Evolutionary conservation across 2,113 vertebrate genomes (phyloP).

Genomic region (Mormyrus lacerda): DNA sequence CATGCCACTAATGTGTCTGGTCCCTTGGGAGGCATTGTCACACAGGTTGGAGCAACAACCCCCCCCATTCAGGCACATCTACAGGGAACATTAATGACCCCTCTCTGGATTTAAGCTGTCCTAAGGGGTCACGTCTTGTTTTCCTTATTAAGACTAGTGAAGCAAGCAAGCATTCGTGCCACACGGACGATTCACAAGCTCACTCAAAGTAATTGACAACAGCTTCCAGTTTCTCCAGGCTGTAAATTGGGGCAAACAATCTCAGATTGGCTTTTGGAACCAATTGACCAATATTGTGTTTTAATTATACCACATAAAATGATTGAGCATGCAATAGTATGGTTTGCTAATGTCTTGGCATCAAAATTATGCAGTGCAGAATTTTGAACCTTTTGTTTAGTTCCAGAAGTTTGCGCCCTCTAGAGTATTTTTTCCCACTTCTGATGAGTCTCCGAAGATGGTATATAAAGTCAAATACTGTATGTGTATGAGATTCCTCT

Average conservation of each 20-base stretch:
- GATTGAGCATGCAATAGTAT: not conserved
- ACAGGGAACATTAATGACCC: not conserved
- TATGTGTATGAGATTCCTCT: not conserved
- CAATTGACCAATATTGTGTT: not conserved
- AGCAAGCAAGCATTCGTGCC: slow-evolving; percentile 1
- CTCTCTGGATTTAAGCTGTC: slow-evolving; percentile 1
- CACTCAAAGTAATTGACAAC: slow-evolving; percentile 1
- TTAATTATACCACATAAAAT: not conserved
- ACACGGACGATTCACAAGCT: not conserved
- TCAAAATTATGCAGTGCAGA: not conserved
- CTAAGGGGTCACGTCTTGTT: not conserved
- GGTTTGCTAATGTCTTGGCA: not conserved
- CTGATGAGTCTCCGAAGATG: not conserved
- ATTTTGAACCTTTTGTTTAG: not conserved
- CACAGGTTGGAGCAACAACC: not conserved
- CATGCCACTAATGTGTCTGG: not conserved
- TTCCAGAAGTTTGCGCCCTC: not conserved
- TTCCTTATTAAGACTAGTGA: not conserved
- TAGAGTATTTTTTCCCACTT: not conserved
- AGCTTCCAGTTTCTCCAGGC: not conserved
- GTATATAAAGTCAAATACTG: not conserved
- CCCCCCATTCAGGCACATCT: not conserved
- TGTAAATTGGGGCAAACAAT: slow-evolving; percentile 2
- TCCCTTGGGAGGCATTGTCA: not conserved
- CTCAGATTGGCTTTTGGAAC: not conserved